Evolutionary conservation across 2,797 vertebrate species (phyloP), one percentile per base, ranked within the genome.

Genomic region (Ctenochaetus hawaiiensis): DNA sequence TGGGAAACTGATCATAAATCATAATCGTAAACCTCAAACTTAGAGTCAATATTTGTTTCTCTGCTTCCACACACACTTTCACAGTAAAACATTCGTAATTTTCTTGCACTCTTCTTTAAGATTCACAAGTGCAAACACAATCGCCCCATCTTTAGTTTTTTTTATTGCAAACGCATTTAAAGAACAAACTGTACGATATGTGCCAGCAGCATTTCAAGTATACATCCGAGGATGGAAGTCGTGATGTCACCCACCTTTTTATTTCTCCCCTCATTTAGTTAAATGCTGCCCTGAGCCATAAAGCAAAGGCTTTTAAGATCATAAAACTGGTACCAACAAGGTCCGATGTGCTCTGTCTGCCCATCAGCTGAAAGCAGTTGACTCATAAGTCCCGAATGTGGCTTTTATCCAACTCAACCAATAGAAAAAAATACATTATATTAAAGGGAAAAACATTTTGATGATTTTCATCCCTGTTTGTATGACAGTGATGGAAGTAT

Each of bases 251-350:
- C 14, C 16, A 67, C 66, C 26, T 65, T 83, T 86, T 77, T 75
- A 78, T 77, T 57, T 47, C 23, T 1, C 52, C 30, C 34, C 17
- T 71, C 71, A 67, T 86, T 83, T 58, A 61, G 45, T 66, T 75
- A 81, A 85, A 85, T 59, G 64, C 56, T 8, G 43, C 43, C 52
- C 52, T 52, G 41, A n/a, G 10, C 73, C 68, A 72, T 76, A 84
- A 85, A 86, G 34, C 30, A 37, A 26, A 53, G 53, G 77, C 71
- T 82, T 68, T 68, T 13, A 72, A 70, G 63, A 77, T 49, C 57
- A 71, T 82, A 84, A 82, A 87, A 77, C 30, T n/a, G 60, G 58
- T 39, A 56, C 45, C 59, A 84, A 73, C 72, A 57, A 51, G 30
- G 45, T 52, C 18, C 17, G n/a, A 52, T 45, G 49, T 67, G 63